Evolutionary conservation across 2,113 vertebrate species (phyloP).

Genomic region (Psophia crepitans): DNA sequence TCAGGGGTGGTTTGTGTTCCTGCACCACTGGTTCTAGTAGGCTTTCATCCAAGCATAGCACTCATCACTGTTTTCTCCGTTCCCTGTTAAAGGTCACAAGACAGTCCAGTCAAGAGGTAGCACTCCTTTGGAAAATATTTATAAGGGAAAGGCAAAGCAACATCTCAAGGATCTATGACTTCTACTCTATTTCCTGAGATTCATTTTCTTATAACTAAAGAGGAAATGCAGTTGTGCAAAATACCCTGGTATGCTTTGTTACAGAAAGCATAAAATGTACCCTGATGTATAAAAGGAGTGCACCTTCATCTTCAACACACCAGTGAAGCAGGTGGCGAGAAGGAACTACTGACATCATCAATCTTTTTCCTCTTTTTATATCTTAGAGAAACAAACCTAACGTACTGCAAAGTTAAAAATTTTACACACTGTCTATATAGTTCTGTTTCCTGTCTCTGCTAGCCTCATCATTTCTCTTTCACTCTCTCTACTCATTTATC

Average conservation of each 20-base stretch:
- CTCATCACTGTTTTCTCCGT: neutral
- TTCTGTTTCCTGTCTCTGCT: neutral
- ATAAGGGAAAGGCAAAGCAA: neutral
- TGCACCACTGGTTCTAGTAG: neutral
- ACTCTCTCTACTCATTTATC: neutral
- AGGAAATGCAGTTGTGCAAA: neutral
- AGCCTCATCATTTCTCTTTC: neutral
- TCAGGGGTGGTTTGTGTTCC: neutral
- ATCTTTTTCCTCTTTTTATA: neutral
- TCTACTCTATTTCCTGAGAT: neutral
- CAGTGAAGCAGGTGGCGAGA: neutral
- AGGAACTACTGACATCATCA: neutral
- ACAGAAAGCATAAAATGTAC: neutral
- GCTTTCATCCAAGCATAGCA: neutral
- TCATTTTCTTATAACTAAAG: neutral
- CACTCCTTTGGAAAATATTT: conserved; percentile 30
- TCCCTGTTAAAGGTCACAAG: neutral
- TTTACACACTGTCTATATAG: neutral
- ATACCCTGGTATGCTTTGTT: neutral
- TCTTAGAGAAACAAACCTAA: neutral
- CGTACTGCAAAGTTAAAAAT: neutral
- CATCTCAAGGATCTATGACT: neutral
- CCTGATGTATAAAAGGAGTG: neutral
- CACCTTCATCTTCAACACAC: neutral
- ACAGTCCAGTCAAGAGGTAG: neutral